Base-by-base conservation (phyloP, 2,797 vertebrate genomes). In the Hoplostethus atlanticus region DNA sequence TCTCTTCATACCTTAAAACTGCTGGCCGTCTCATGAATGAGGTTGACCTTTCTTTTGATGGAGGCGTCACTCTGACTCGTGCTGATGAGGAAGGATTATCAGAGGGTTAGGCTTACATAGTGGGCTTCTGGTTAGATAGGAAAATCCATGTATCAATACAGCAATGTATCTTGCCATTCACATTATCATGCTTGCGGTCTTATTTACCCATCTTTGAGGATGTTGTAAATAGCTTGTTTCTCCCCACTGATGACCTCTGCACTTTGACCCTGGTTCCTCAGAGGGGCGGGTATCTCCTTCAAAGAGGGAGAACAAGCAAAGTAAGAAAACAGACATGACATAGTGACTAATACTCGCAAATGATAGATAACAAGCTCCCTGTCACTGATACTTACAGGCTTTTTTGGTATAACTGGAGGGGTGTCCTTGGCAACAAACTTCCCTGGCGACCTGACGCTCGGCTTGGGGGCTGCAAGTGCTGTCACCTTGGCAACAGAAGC, bases 171-270 rank as follows among this genome's bases (percentile, higher is more conserved):
- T 25, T 0, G 5, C 1, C 13, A 47, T 53, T 50, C 15, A 52
- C 1, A 1, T 31, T 1, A 25, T 67, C 6, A 16, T 8, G 51
- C 8, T 51, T 59, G 48, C 63, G 1, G 16, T 68, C 55, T 65
- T 13, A 66, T 89, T 90, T 88, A 98, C 97, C 96, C 94, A 0
- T 97, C 95, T 90, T 93, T 95, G 47, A 95, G 88, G 81, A 94
- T 92, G 79, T 87, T 87, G 72, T 94, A 95, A 84, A 96, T 89
- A 30, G 91, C 74, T 57, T 94, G 93, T 25, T 96, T 95, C 5
- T 87, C 92, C 38, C 48, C 81, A 57, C 80, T 87, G 67, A 85
- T 54, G 0, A 86, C 66, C 4, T 91, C 89, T 48, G 1, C 78
- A 79, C 73, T 95, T 86, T 92, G 94, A 76, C 76, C 91, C 75